These are phyloP conservation scores for Antheraea yamamai DNA, from an alignment of 2,888 invertebrate genomes.

Conservation along the genomic window DNA sequence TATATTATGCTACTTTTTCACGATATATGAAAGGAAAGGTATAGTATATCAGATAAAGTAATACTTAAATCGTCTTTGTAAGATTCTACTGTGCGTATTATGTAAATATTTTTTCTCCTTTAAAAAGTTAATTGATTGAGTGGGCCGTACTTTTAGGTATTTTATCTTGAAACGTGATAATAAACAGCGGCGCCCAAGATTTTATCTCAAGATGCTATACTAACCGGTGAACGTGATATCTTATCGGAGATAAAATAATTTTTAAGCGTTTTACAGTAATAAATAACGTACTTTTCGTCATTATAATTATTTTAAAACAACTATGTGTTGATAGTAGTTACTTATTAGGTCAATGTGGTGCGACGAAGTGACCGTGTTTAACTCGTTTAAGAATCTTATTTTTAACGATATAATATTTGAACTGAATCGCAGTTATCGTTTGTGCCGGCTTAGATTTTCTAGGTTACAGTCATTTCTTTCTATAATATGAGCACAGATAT, in stretches of 20 bases:
- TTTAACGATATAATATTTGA: too few species aligned
- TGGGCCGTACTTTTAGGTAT: neutral
- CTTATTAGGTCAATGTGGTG: neutral
- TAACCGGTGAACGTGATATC: conserved; percentile 1
- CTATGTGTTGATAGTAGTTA: neutral
- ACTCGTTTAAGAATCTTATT: neutral
- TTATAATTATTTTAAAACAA: neutral
- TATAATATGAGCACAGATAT: neutral
- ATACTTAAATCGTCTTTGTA: neutral
- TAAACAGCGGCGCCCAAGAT: neutral
- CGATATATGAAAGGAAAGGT: neutral
- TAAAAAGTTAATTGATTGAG: neutral
- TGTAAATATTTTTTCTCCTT: neutral
- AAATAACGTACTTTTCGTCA: neutral
- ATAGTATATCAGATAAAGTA: neutral
- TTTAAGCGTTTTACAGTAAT: neutral
- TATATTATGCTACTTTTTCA: neutral
- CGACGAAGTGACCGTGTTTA: neutral
- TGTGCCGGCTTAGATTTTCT: neutral
- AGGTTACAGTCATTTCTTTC: neutral
- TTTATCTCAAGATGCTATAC: conserved; percentile 5
- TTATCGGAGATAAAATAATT: conserved; percentile 1
- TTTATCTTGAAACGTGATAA: neutral
- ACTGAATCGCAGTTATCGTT: neutral
- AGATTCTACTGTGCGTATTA: neutral